These are phyloP conservation scores for Notodonta ziczac DNA, from an alignment of 2,888 invertebrate species.

Conservation along the genomic window DNA sequence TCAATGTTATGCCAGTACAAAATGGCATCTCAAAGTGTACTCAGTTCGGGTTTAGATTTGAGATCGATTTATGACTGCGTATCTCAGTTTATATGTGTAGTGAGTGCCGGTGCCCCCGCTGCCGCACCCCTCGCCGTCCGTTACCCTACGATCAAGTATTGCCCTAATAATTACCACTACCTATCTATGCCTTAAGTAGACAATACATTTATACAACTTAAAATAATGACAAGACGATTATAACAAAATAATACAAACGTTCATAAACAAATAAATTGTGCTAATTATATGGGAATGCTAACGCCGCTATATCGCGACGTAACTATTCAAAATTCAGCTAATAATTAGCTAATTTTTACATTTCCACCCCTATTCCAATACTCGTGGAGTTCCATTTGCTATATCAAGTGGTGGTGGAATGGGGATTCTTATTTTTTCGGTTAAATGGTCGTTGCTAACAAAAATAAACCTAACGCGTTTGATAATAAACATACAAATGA, in stretches of 20 bases:
- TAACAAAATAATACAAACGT: slow-evolving; percentile 74
- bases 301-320: slow-evolving; percentile 43
- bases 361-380: slow-evolving; percentile 28
- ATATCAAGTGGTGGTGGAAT: slow-evolving; percentile 17
- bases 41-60: too few relatives aligned
- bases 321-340: slow-evolving; percentile 59
- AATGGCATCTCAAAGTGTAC: too few relatives aligned
- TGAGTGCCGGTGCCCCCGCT: slow-evolving; percentile 28
- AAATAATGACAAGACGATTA: slow-evolving; percentile 83
- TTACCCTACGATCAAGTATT: slow-evolving; percentile 68
- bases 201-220: slow-evolving; percentile 83
- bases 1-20: too few relatives aligned
- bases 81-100: slow-evolving; percentile 21
- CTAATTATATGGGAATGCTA: slow-evolving; percentile 71
- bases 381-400: slow-evolving; percentile 8
- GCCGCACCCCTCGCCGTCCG: slow-evolving; percentile 38
- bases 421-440: slow-evolving; percentile 20
- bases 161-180: slow-evolving; percentile 80
- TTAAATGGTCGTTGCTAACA: slow-evolving; percentile 29
- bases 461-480: slow-evolving; percentile 41
- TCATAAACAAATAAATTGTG: slow-evolving; percentile 73
- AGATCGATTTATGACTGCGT: too few relatives aligned
- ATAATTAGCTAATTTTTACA: slow-evolving; percentile 47
- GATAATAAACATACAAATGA: slow-evolving; percentile 31
- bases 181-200: slow-evolving; percentile 81